These are phyloP conservation scores for Formicarius rufipectus DNA, from an alignment of 2,113 vertebrate genomes.

Conservation along the genomic window DNA sequence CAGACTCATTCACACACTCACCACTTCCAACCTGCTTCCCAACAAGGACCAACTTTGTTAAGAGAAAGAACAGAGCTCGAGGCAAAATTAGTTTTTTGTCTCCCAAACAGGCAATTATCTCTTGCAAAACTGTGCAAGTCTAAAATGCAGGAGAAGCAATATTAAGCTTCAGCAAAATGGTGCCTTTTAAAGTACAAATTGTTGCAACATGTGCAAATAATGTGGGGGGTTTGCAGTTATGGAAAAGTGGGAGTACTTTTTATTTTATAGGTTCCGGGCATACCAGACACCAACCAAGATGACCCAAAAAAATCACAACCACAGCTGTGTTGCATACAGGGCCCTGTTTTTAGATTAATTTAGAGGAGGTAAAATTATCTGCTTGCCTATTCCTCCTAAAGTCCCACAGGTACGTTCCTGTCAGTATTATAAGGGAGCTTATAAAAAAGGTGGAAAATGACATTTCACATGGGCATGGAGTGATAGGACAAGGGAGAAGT, in stretches of 20 bases:
- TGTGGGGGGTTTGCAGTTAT: neutral
- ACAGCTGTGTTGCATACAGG: neutral
- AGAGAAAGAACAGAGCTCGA: neutral
- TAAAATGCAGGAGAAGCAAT: neutral
- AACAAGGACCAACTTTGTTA: neutral
- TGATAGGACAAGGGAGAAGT: neutral
- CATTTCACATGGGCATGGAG: neutral
- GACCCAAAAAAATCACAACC: neutral
- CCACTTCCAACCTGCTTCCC: neutral
- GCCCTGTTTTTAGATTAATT: neutral
- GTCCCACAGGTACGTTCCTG: neutral
- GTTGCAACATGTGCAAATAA: neutral
- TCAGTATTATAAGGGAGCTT: neutral
- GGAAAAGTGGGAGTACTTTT: neutral
- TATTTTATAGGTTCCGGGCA: neutral
- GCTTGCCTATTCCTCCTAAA: neutral
- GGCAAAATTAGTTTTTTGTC: slow-evolving; percentile 18
- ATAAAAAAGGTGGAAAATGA: neutral
- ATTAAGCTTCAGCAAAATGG: neutral
- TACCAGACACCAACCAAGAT: neutral
- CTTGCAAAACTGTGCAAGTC: neutral
- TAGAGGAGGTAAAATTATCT: neutral
- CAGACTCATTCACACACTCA: neutral
- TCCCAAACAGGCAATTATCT: slow-evolving; percentile 10
- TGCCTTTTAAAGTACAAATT: slow-evolving; percentile 1